Conservation (phyloP, 2,113 vertebrate genomes). For the Potamarius usumacintae region DNA sequence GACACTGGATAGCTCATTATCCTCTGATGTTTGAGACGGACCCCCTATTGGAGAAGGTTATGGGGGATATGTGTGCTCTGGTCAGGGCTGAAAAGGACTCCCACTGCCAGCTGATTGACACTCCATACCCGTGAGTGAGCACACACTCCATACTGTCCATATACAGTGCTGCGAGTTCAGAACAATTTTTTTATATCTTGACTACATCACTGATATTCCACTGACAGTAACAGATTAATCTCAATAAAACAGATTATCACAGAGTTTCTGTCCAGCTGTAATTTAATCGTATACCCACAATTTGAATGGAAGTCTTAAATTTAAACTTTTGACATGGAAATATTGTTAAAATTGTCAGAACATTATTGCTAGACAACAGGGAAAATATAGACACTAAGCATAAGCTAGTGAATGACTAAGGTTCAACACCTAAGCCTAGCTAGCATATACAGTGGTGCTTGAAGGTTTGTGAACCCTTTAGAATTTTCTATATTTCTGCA, state of each 20-base stretch:
- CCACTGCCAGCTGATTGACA: constrained; percentile 71
- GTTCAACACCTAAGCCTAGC: not conserved
- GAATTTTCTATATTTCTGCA: no score
- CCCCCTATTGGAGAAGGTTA: constrained; percentile 76
- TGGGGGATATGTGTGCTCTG: constrained; percentile 79
- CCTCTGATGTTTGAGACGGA: constrained; percentile 79
- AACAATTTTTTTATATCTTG: not conserved
- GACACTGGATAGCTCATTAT: constrained; percentile 83
- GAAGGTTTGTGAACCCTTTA: no score
- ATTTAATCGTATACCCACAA: not conserved
- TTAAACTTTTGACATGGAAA: not conserved
- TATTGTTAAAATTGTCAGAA: not conserved
- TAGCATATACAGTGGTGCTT: not conserved
- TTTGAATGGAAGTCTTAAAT: not conserved
- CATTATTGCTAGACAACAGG: not conserved
- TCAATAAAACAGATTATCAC: not conserved
- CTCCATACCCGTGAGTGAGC: constrained; percentile 76
- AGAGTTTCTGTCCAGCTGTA: not conserved
- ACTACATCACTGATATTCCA: not conserved
- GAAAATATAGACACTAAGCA: not conserved
- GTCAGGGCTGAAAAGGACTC: constrained; percentile 70
- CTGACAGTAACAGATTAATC: not conserved
- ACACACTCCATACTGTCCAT: not conserved
- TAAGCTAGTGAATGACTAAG: not conserved
- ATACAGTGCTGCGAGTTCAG: not conserved